Evolutionary conservation across 2,113 vertebrate species (phyloP), one percentile per base, ranked within the genome.

Genomic region (Donacobius atricapilla): DNA sequence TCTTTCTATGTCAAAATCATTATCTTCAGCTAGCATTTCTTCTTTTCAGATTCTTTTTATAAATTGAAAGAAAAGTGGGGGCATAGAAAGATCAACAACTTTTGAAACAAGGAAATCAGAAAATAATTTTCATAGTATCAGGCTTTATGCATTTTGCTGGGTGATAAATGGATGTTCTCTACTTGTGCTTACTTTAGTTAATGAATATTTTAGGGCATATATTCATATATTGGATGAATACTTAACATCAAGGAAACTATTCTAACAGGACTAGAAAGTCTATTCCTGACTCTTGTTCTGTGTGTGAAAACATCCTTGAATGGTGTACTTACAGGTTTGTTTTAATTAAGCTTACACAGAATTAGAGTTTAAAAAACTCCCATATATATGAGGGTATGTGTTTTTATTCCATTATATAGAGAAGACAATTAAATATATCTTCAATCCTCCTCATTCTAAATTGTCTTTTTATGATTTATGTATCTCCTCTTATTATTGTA

Each of bases 71-170:
- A 95, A 91, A 97, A 97, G 90, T 89, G 72, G 72, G 85, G 91
- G 94, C 96, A 91, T 53, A 69, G 80, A 95, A 95, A 96, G 94
- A 97, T 96, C 94, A 97, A 95, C 95, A 96, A 80, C 89, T 96
- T 96, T 79, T 90, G 83, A 94, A 94, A 95, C 22, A 80, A 95
- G 79, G 56, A 96, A 96, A 94, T 88, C 72, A 78, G 80, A 76
- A 94, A 93, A 93, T 57, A 92, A 58, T 72, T 83, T 85, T 89
- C 54, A 63, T 83, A 85, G 87, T 91, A 90, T 93, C 76, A 84
- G 87, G 56, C 64, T 95, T 93, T 94, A 86, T 77, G 54, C 53
- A 73, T 90, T 95, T 94, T 57, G 7, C 30, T 75, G 54, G 63
- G 65, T 83, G 63, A 85, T 92, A 96, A 95, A 95, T 85, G 87